Evolutionary conservation across 2,797 vertebrate species (phyloP), one percentile per base, ranked within the genome.

Genomic region (Nyctibius grandis): DNA sequence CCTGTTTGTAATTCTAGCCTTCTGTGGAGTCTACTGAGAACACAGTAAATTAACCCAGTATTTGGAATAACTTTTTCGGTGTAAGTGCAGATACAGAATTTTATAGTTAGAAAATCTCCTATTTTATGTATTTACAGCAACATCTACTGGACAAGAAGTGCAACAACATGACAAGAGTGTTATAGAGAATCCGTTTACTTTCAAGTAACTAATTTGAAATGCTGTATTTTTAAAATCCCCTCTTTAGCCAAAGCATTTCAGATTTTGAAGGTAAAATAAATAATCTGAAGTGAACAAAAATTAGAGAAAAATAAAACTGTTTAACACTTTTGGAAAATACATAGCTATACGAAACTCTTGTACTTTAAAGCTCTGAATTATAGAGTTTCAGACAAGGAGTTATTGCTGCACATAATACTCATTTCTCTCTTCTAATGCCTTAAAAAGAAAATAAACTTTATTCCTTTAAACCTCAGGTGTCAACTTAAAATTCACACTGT

Each of bases 91-190:
- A 61, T 3, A 10, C 0, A 2, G 15, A 63, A 60, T 51, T 75
- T 83, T 33, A 13, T 3, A 68, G 45, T 40, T 28, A 69, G 31
- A 59, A 48, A 29, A 57, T n/a, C 29, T 67, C 45, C 40, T 51
- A 11, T 83, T 93, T 92, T 53, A 69, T 47, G 54, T 90, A 88
- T 75, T 53, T 29, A 85, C 45, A 95, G 91, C 81, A 93, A 95
- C 92, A 96, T 67, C 96, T 94, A 84, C 80, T 89, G 95, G 96
- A 68, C 74, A 96, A 64, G 42, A 65, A 48, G 34, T 20, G 88
- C 54, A 91, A 91, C 61, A 91, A 79, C 94, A 80, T 6, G 26
- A 63, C 5, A 54, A 29, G 11, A 61, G 17, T 5, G 4, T 38
- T 70, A 12, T 48, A 74, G 11, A 76, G 15, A 44, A 74, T 11